A percentile compares a stretch with the other conserved stretches of the same genome.
Conservation (phyloP, 2,113 vertebrate species). For the Chamaetylas fuelleborni region DNA sequence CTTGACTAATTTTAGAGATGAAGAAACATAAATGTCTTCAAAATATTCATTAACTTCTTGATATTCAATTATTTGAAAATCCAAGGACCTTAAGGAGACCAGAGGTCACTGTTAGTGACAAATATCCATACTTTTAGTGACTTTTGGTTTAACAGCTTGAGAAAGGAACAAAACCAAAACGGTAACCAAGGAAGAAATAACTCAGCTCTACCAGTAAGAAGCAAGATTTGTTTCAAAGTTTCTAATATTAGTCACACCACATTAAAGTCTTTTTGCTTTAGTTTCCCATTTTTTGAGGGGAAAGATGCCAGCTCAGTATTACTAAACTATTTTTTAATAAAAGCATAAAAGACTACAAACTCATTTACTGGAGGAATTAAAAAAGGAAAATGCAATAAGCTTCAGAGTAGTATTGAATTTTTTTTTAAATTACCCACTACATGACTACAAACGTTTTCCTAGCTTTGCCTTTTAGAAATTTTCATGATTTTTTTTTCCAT, state of each 20-base stretch:
- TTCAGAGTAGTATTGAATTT: background rate
- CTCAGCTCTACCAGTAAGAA: background rate
- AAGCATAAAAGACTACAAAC: background rate
- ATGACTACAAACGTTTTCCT: background rate
- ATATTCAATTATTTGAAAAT: background rate
- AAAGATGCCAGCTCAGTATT: background rate
- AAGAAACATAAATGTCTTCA: background rate
- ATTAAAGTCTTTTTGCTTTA: background rate
- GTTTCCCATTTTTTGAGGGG: fast-evolving
- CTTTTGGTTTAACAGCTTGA: background rate
- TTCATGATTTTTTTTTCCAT: background rate
- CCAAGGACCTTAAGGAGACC: background rate
- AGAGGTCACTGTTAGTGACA: background rate
- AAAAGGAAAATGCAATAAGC: background rate
- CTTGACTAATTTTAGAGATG: background rate
- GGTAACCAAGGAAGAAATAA: background rate
- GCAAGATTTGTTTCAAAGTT: background rate
- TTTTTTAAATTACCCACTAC: background rate
- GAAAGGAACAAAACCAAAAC: background rate
- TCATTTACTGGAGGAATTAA: background rate
- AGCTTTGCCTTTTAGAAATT: background rate
- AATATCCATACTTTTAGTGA: background rate
- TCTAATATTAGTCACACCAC: background rate
- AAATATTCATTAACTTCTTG: background rate
- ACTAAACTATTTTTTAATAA: background rate